Evolutionary conservation across 2,888 invertebrate genomes (phyloP).

Genomic region (Salticus scenicus): DNA sequence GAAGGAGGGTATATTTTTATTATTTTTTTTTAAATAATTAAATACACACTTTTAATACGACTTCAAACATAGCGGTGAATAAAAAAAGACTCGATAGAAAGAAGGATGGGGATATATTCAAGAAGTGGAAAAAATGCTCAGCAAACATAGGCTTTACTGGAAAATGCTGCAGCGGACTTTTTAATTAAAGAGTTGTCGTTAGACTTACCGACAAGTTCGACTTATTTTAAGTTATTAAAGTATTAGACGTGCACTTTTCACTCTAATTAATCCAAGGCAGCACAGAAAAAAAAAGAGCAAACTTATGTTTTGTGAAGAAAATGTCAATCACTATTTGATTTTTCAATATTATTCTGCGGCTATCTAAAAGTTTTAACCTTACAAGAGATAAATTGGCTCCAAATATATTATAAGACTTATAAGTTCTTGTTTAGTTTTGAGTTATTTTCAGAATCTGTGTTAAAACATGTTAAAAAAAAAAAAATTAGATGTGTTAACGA

Average conservation of each 20-base stretch:
- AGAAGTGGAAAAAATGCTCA: constrained; percentile 14
- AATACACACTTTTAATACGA: constrained; percentile 56
- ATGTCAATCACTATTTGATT: not conserved
- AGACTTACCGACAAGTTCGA: constrained; percentile 59
- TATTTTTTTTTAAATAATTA: constrained; percentile 61
- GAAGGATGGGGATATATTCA: constrained; percentile 33
- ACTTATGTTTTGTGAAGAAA: not conserved
- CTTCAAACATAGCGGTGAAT: constrained; percentile 50
- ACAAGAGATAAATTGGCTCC: constrained; percentile 2
- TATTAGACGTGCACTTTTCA: constrained; percentile 4
- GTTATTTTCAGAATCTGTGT: no score
- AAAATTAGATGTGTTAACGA: no score
- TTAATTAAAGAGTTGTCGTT: constrained; percentile 68
- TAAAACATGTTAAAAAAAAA: no score
- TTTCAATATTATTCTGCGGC: not conserved
- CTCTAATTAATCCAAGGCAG: not conserved
- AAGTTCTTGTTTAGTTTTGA: no score
- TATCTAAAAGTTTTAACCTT: not conserved
- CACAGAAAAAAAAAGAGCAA: not conserved
- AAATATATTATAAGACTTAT: not conserved
- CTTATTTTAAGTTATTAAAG: constrained; percentile 15
- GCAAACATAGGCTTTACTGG: constrained; percentile 47
- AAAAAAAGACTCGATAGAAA: constrained; percentile 25
- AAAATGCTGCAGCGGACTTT: constrained; percentile 51
- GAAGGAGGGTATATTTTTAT: constrained; percentile 36